A percentile compares a stretch with the other conserved stretches of the same genome.
phyloP scores from a whole-genome alignment of 2,888 invertebrate genomes.

The Macrosiphum euphorbiae region DNA sequence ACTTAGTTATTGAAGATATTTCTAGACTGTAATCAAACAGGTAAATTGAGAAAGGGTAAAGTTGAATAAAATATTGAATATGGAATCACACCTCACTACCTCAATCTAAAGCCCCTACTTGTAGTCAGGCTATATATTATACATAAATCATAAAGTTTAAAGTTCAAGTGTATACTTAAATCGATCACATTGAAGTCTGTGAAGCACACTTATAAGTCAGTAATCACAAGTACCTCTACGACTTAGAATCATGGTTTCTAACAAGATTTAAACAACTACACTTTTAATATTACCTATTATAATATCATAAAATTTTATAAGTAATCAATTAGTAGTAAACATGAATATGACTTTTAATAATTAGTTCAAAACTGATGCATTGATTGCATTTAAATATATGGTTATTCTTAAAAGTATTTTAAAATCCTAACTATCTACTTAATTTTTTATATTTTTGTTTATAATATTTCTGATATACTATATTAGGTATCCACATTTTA shows the following conservation, averaged over 20 bases:
- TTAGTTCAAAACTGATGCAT: too few species aligned
- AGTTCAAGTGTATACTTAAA: neutral
- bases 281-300: neutral
- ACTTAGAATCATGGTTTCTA: neutral
- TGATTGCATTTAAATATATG: neutral
- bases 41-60: neutral
- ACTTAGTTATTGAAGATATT: neutral
- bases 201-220: neutral
- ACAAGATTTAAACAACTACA: neutral
- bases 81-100: neutral
- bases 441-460: too few species aligned
- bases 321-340: neutral
- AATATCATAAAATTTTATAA: neutral
- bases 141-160: neutral
- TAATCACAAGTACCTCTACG: neutral
- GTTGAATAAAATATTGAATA: neutral
- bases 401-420: neutral
- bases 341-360: neutral
- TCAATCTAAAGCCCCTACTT: neutral
- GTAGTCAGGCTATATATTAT: neutral
- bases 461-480: neutral
- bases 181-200: neutral
- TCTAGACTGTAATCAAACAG: neutral
- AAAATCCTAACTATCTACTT: neutral
- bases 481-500: neutral